Conservation (phyloP, 2,797 vertebrate species). For the Macroramphosus scolopax region DNA sequence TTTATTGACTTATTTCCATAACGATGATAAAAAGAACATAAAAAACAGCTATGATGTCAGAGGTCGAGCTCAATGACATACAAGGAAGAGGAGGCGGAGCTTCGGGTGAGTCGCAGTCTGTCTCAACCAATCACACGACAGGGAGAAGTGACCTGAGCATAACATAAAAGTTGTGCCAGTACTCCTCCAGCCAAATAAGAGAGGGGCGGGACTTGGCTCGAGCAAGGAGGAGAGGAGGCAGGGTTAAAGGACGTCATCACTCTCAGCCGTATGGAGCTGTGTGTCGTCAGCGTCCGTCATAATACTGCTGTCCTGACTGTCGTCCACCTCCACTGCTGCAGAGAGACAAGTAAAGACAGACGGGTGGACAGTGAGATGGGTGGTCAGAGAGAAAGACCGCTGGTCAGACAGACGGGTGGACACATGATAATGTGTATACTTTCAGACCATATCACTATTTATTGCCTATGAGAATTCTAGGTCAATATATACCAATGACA, state of each 20-base stretch:
- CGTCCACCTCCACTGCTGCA: slow-evolving; percentile 83
- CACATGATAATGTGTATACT: too few species aligned
- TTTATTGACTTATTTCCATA: slow-evolving; percentile 66
- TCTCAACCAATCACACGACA: slow-evolving; percentile 52
- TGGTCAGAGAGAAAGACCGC: not conserved
- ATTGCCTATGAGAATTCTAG: too few species aligned
- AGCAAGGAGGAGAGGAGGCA: slow-evolving; percentile 16
- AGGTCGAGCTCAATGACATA: slow-evolving; percentile 28
- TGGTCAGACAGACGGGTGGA: slow-evolving; percentile 1
- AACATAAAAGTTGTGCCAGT: slow-evolving; percentile 33
- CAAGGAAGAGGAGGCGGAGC: slow-evolving; percentile 16
- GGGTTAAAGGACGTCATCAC: slow-evolving; percentile 91
- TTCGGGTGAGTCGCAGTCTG: slow-evolving; percentile 55
- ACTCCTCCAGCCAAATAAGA: slow-evolving; percentile 22
- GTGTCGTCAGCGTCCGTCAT: slow-evolving; percentile 96
- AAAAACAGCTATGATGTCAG: slow-evolving; percentile 60
- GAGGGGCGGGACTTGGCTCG: slow-evolving; percentile 10
- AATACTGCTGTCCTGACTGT: slow-evolving; percentile 87
- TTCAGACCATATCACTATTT: too few species aligned
- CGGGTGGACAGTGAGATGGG: too few species aligned
- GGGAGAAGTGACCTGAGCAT: slow-evolving; percentile 16
- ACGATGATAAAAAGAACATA: slow-evolving; percentile 68
- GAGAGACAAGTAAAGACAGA: not conserved
- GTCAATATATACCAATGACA: too few species aligned
- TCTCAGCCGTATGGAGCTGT: slow-evolving; percentile 94